Conservation (phyloP, 2,888 invertebrate species). For the Rotaria socialis region DNA sequence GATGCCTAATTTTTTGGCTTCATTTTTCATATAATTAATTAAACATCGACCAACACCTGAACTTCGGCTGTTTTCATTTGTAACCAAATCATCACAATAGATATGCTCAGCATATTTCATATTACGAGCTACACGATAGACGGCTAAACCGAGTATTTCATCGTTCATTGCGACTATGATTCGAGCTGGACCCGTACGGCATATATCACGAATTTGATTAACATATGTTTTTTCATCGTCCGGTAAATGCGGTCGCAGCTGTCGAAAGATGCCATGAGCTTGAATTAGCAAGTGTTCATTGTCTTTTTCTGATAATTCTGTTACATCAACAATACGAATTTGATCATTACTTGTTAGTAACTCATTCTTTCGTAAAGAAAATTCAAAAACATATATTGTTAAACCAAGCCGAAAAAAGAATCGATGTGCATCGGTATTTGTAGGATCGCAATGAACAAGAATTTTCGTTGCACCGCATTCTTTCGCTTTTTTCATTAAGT, state of each 20-base stretch:
- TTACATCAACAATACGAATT: neutral
- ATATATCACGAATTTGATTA: neutral
- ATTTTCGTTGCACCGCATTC: neutral
- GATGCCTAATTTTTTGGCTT: neutral
- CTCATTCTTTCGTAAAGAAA: neutral
- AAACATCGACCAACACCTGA: neutral
- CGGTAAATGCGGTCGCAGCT: neutral
- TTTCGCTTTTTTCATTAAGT: slow-evolving; percentile 11
- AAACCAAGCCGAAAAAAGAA: neutral
- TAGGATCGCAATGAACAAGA: neutral
- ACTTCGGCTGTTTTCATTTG: neutral
- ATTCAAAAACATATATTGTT: neutral
- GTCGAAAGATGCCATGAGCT: neutral
- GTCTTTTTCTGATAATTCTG: neutral
- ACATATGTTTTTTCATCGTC: neutral
- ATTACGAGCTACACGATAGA: neutral
- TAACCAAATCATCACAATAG: slow-evolving; percentile 35
- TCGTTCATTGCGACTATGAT: neutral
- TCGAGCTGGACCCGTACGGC: neutral
- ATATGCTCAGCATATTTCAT: neutral
- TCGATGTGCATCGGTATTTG: neutral
- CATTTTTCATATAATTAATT: slow-evolving; percentile 22
- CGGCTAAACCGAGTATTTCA: neutral
- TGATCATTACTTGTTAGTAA: neutral
- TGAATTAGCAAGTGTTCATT: neutral